phyloP scores from a whole-genome alignment of 2,888 invertebrate species.

The Lathronympha strigana region DNA sequence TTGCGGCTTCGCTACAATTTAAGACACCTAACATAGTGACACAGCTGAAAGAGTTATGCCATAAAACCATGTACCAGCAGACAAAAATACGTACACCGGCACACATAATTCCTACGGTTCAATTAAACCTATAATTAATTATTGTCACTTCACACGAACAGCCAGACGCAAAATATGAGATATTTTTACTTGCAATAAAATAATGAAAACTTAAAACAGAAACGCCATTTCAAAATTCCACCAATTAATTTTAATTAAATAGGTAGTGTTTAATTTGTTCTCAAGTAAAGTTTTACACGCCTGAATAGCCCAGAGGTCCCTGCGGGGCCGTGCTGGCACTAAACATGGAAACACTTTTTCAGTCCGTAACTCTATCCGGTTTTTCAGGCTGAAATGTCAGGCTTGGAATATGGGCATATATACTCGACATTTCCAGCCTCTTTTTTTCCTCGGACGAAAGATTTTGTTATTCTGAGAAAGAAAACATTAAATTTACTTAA shows the following conservation, averaged over 20 bases:
- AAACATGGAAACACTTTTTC: conserved; percentile 34
- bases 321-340: conserved; percentile 3
- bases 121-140: too few species aligned
- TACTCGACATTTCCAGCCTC: neutral
- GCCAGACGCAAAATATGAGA: too few species aligned
- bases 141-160: too few species aligned
- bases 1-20: too few species aligned
- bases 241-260: conserved; percentile 17
- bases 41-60: too few species aligned
- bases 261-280: conserved; percentile 2
- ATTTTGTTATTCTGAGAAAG: too few species aligned
- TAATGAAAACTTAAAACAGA: neutral
- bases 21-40: too few species aligned
- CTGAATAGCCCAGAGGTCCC: conserved; percentile 20
- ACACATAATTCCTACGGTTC: too few species aligned
- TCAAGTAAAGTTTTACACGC: conserved; percentile 15
- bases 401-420: neutral
- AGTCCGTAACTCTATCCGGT: conserved; percentile 7
- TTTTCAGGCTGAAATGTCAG: conserved; percentile 9
- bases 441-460: neutral
- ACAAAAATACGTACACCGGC: too few species aligned
- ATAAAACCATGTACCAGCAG: too few species aligned
- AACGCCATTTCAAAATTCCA: neutral
- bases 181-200: too few species aligned
- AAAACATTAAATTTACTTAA: too few species aligned